phyloP scores from a whole-genome alignment of 2,888 invertebrate species.

The Macaria notata region DNA sequence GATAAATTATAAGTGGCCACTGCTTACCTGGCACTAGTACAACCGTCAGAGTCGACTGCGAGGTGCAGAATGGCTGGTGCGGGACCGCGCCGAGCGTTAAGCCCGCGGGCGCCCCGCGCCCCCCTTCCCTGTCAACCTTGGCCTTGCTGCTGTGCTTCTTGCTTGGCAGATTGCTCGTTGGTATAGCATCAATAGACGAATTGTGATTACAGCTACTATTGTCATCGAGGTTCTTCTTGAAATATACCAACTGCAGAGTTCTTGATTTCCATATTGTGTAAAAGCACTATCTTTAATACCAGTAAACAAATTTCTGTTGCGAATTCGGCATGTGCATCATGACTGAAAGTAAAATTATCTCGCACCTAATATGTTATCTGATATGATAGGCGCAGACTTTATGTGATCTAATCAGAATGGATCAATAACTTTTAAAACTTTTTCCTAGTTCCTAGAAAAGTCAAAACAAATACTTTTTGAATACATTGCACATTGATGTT shows the following conservation, averaged over 20 bases:
- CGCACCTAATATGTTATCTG: no score
- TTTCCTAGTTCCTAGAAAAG: no score
- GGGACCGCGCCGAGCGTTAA: slow-evolving; percentile 78
- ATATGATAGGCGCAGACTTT: no score
- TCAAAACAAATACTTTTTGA: no score
- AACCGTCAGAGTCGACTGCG: slow-evolving; percentile 82
- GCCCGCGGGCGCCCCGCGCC: slow-evolving; percentile 72
- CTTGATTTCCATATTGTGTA: no score
- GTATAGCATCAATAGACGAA: slow-evolving; percentile 35
- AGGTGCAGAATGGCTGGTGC: slow-evolving; percentile 80
- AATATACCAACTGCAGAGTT: neutral
- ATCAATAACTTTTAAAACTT: no score
- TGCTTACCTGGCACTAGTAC: slow-evolving; percentile 81
- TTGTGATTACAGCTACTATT: slow-evolving; percentile 44
- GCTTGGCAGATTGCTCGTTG: slow-evolving; percentile 49
- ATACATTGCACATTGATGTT: no score
- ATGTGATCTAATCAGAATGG: no score
- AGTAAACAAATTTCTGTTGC: no score
- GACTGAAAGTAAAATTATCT: no score
- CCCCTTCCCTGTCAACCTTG: slow-evolving; percentile 77
- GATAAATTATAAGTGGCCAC: slow-evolving; percentile 60
- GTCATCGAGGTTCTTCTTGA: slow-evolving; percentile 7
- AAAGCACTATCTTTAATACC: no score
- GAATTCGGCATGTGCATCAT: no score
- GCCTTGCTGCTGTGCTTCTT: slow-evolving; percentile 69